phyloP scores from a whole-genome alignment of 2,888 invertebrate genomes.

The Phania funesta region DNA sequence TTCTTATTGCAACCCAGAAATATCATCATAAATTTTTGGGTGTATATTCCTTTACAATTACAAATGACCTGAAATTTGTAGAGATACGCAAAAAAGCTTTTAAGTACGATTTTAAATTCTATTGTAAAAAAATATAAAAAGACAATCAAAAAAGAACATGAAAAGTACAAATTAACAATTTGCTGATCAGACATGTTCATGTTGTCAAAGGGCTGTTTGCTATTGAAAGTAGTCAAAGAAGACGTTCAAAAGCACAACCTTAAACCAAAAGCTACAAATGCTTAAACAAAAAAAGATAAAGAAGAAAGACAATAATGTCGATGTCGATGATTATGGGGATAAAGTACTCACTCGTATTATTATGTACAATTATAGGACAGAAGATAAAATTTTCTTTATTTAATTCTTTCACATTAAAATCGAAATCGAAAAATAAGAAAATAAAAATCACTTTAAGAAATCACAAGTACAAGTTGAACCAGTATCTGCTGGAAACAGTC shows the following conservation, averaged over 20 bases:
- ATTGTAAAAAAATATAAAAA: constrained; percentile 10
- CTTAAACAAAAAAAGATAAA: neutral
- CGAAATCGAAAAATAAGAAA: neutral
- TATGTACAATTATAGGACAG: constrained; percentile 48
- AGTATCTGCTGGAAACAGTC: constrained; percentile 4
- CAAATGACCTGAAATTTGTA: constrained; percentile 10
- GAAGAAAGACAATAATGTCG: neutral
- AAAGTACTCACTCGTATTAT: no score
- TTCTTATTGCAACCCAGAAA: no score
- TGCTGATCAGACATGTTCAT: constrained; percentile 49
- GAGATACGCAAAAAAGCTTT: constrained; percentile 4
- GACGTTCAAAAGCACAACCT: neutral
- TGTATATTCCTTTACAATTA: neutral
- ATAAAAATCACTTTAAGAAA: neutral
- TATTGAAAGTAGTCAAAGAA: constrained; percentile 41
- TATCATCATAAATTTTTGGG: neutral
- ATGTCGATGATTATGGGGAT: constrained; percentile 35
- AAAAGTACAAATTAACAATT: constrained; percentile 3
- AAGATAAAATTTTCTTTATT: constrained; percentile 26
- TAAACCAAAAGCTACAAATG: constrained; percentile 21
- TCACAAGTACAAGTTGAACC: constrained; percentile 3
- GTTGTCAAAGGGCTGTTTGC: constrained; percentile 40
- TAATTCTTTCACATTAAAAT: constrained; percentile 2
- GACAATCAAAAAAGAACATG: neutral
- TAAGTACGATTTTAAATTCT: constrained; percentile 16